Evolutionary conservation across 1,140 invertebrate species (phyloP), one percentile per base, ranked within the genome.

Genomic region (Neodiprion lecontei): DNA sequence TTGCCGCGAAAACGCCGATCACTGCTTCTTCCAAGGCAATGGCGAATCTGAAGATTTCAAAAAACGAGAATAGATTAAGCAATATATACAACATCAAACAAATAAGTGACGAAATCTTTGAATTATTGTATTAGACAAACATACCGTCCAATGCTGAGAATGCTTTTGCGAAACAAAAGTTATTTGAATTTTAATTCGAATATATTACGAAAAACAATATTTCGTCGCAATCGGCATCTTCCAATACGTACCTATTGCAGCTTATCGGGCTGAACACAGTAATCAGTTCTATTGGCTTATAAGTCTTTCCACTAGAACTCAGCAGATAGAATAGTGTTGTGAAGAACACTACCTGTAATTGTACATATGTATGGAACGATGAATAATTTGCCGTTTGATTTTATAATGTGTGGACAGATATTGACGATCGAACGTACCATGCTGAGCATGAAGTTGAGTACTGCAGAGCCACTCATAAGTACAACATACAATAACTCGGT

Each of bases 291-390:
- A 98, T 93, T 0, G 97, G 97, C 85, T 97, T 98, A 83, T 99
- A 99, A 67, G 95, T 91, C 67, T 94, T 92, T 77, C 92, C 93
- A 87, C 97, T 98, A 1, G 94, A 95, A 77, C 94, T 96, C 67
- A 99, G 89, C 50, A 99, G 89, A 86, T 99, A 99, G 87, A 99
- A 99, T 7, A 99, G 88, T 0, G 97, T 96, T 2, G 98, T 98
- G 80, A 99, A 93, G 89, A 99, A 99, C 1, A 99, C 95, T 76
- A 98, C 92, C 96, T 98, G 82, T 14, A 89, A 88, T 48, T 75
- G 69, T 77, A 75, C 17, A 76, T 70, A 77, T 79, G 79, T 69
- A 76, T 75, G 40, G 68, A 75, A 79, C 70, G 1, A 75, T 78
- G 73, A 74, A 76, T 67, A 76, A 69, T 67, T 72, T 75, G 17